Conservation (phyloP, 1,140 invertebrate species). For the Drosophila gunungcola region DNA sequence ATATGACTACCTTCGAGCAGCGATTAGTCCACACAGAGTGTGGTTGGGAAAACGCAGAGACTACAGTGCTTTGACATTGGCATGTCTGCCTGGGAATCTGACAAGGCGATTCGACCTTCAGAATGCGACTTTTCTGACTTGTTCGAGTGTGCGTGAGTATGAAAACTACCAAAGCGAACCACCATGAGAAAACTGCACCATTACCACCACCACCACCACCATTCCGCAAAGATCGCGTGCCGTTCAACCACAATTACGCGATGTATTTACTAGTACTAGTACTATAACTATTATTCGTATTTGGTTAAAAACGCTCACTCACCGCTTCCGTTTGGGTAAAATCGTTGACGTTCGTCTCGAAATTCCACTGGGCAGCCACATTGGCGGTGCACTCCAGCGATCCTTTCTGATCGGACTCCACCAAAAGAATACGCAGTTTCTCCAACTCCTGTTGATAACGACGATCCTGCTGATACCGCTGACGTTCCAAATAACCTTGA, state of each 20-base stretch:
- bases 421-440: slow-evolving; percentile 86
- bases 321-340: slow-evolving; percentile 92
- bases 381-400: slow-evolving; percentile 92
- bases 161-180: slow-evolving; percentile 28
- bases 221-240: slow-evolving; percentile 60
- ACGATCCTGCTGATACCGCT: slow-evolving; percentile 78
- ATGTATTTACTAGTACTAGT: not conserved
- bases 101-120: slow-evolving; percentile 59
- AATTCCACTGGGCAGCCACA: slow-evolving; percentile 93
- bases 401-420: slow-evolving; percentile 89
- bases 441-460: slow-evolving; percentile 79
- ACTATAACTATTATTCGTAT: slow-evolving; percentile 28
- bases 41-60: slow-evolving; percentile 35
- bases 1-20: slow-evolving; percentile 1
- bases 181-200: slow-evolving; percentile 53
- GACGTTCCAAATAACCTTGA: slow-evolving; percentile 63
- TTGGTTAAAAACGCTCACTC: slow-evolving; percentile 84
- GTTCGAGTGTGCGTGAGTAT: slow-evolving; percentile 35
- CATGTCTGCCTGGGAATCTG: slow-evolving; percentile 73
- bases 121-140: slow-evolving; percentile 41
- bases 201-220: slow-evolving; percentile 10
- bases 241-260: slow-evolving; percentile 38
- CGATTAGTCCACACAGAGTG: slow-evolving; percentile 1
- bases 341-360: slow-evolving; percentile 94
- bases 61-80: slow-evolving; percentile 71